Conservation (phyloP, 2,797 vertebrate genomes). For the Phrynocephalus forsythii region DNA sequence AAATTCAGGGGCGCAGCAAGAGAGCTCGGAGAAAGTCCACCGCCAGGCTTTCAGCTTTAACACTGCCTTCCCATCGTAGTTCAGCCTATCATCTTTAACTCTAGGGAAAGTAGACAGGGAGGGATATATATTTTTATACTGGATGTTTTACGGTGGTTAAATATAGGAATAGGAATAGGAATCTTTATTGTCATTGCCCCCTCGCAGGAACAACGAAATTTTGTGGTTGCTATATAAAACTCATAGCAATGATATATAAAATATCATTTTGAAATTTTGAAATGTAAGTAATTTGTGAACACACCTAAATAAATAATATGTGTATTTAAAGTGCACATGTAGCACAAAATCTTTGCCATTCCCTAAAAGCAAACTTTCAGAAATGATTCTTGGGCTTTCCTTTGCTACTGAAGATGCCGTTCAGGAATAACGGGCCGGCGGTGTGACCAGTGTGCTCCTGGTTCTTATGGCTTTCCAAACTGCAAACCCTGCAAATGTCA, state of each 20-base stretch:
- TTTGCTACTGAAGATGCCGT: conserved; percentile 84
- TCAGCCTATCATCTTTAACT: background rate
- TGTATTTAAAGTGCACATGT: background rate
- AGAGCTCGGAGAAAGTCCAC: no score
- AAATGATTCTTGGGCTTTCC: conserved; percentile 33
- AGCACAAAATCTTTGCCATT: background rate
- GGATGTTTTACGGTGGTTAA: background rate
- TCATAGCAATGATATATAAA: no score
- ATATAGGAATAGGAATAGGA: no score
- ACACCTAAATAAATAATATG: background rate
- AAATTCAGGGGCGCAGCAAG: no score
- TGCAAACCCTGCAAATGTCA: conserved; percentile 87
- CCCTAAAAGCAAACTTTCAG: background rate
- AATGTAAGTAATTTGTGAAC: background rate
- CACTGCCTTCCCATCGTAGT: background rate
- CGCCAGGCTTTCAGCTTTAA: background rate
- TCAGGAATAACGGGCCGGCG: conserved; percentile 84
- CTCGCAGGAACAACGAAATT: no score
- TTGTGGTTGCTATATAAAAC: no score
- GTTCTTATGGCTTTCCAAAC: conserved; percentile 87
- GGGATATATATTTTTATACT: background rate
- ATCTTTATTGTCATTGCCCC: no score
- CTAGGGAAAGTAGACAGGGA: background rate
- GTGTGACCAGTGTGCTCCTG: conserved; percentile 88
- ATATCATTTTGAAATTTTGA: background rate